A percentile compares a stretch with the other conserved stretches of the same genome.
Conservation (phyloP, 2,113 vertebrate genomes). For the Sapayoa aenigma region DNA sequence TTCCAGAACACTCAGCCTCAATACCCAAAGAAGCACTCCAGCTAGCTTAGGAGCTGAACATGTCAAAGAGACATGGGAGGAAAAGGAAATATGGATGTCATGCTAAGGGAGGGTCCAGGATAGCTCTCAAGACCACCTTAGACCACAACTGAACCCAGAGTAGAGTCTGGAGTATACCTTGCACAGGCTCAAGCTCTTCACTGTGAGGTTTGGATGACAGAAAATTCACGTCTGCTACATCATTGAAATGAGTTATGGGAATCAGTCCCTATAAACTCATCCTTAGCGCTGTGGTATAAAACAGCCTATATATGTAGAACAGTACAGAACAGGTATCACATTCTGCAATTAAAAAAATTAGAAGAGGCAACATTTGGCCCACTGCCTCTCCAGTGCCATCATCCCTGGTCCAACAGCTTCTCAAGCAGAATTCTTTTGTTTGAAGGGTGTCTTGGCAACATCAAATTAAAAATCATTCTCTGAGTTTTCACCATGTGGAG, state of each 20-base stretch:
- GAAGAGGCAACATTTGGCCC: not conserved
- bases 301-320: no score
- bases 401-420: not conserved
- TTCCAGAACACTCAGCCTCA: not conserved
- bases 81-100: not conserved
- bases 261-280: not conserved
- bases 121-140: not conserved
- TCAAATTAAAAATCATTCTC: not conserved
- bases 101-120: not conserved
- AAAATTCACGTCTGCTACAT: not conserved
- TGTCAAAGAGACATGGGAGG: not conserved
- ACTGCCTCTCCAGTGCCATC: not conserved
- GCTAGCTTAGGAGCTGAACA: not conserved
- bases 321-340: no score
- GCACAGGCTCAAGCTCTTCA: not conserved
- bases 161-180: rapidly evolving
- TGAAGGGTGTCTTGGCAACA: not conserved
- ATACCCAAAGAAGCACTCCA: not conserved
- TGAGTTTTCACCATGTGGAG: not conserved
- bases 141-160: not conserved
- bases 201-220: not conserved
- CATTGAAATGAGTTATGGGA: not conserved
- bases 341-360: not conserved
- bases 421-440: not conserved
- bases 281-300: not conserved